phyloP scores from a whole-genome alignment of 2,888 invertebrate genomes.

The Helleia helle region DNA sequence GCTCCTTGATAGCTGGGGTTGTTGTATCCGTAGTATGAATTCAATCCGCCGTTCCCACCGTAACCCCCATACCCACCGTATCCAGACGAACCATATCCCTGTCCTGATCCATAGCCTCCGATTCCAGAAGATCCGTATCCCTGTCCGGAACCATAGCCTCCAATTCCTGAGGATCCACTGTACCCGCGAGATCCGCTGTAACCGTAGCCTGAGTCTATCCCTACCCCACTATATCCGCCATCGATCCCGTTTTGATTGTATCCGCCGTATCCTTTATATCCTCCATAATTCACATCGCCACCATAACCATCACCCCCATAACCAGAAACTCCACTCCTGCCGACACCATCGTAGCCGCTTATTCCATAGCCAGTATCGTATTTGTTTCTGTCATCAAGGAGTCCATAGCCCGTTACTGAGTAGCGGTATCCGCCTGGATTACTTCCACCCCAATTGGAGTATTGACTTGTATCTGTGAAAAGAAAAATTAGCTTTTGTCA shows the following conservation, averaged over 20 bases:
- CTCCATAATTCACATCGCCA: neutral
- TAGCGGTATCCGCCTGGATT: conserved; percentile 35
- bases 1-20: conserved; percentile 68
- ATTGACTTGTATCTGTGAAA: conserved; percentile 26
- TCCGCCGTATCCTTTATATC: neutral
- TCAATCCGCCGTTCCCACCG: conserved; percentile 74
- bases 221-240: neutral
- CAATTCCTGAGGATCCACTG: conserved; percentile 17
- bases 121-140: conserved; percentile 8
- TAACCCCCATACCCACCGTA: conserved; percentile 56
- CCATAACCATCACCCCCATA: conserved; percentile 13
- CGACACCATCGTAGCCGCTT: conserved; percentile 20
- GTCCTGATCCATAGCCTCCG: conserved; percentile 8
- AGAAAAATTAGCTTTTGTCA: too few relatives aligned
- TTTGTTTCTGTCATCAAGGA: conserved; percentile 18
- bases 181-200: neutral
- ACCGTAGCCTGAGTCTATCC: neutral
- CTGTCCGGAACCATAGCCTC: conserved; percentile 14
- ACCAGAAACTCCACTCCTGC: conserved; percentile 15
- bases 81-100: conserved; percentile 29
- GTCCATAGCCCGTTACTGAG: conserved; percentile 25
- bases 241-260: neutral
- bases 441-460: conserved; percentile 47
- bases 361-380: conserved; percentile 17
- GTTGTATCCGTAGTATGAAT: conserved; percentile 74